Conservation (phyloP, 1,140 invertebrate genomes). For the Drosophila simulans region DNA sequence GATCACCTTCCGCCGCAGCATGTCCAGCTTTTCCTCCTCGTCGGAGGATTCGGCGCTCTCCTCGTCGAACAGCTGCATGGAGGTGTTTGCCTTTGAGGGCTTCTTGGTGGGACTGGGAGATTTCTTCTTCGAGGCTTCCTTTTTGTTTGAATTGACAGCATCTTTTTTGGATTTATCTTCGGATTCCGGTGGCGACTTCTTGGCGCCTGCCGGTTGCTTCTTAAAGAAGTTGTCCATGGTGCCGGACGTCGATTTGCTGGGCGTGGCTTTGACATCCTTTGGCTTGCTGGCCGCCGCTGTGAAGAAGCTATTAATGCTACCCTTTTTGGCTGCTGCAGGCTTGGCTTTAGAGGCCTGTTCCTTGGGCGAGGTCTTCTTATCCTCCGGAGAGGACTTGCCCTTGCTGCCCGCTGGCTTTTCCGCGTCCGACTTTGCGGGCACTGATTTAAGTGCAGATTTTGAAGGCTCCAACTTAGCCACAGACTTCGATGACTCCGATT, state of each 20-base stretch:
- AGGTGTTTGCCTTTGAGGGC: constrained; percentile 55
- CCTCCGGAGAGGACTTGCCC: constrained; percentile 11
- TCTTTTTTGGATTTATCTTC: constrained; percentile 6
- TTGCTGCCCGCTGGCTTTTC: constrained; percentile 22
- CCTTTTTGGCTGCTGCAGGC: constrained; percentile 51
- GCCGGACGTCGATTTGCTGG: constrained; percentile 36
- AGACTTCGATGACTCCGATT: constrained; percentile 17
- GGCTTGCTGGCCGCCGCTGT: constrained; percentile 34
- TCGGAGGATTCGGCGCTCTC: constrained; percentile 69
- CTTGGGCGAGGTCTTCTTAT: constrained; percentile 51
- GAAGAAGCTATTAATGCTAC: constrained; percentile 73
- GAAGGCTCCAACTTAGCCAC: constrained; percentile 28
- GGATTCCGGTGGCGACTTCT: constrained; percentile 36
- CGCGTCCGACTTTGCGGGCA: not conserved
- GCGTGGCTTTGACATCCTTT: constrained; percentile 59
- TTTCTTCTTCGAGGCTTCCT: constrained; percentile 11
- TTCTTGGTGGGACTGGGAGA: constrained; percentile 24
- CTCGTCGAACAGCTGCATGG: constrained; percentile 63
- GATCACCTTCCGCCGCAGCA: constrained; percentile 64
- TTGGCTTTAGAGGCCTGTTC: constrained; percentile 47
- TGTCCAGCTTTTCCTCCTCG: constrained; percentile 77
- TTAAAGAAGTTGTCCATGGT: constrained; percentile 75
- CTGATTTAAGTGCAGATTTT: not conserved
- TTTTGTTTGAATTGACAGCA: not conserved
- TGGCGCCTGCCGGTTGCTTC: constrained; percentile 54